Conservation (phyloP, 2,113 vertebrate genomes). For the Serinus canaria region DNA sequence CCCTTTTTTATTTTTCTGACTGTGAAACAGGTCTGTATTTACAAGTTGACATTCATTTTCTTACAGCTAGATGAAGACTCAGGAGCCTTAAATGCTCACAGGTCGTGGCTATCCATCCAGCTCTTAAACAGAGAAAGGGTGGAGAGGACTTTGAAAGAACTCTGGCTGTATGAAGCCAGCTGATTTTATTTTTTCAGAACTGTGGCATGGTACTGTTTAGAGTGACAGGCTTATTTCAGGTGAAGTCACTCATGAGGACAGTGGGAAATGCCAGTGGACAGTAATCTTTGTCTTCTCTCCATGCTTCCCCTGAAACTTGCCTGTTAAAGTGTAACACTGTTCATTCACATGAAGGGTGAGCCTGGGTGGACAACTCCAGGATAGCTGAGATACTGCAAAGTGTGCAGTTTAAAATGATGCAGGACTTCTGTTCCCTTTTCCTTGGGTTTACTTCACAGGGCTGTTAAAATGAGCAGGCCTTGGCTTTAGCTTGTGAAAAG, state of each 20-base stretch:
- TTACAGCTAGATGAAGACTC: neutral
- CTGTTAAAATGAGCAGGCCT: neutral
- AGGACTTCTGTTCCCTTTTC: neutral
- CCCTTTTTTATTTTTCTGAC: neutral
- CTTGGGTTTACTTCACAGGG: neutral
- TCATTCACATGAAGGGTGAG: fast-evolving
- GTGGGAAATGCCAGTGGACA: neutral
- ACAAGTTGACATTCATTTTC: neutral
- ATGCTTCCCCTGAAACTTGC: neutral
- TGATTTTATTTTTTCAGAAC: neutral
- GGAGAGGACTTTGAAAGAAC: neutral
- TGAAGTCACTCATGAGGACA: neutral
- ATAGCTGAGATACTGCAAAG: neutral
- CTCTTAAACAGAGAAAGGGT: neutral
- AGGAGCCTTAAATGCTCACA: neutral
- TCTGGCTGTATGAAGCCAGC: neutral
- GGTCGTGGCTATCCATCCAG: neutral
- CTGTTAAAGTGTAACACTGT: neutral
- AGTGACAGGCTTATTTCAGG: neutral
- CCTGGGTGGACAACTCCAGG: neutral
- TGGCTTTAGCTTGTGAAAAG: neutral
- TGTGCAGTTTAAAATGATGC: neutral
- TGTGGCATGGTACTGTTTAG: neutral
- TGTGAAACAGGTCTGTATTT: neutral
- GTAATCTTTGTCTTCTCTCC: neutral